Base-by-base conservation (phyloP, 2,113 vertebrate genomes). In the Argyrosomus japonicus region DNA sequence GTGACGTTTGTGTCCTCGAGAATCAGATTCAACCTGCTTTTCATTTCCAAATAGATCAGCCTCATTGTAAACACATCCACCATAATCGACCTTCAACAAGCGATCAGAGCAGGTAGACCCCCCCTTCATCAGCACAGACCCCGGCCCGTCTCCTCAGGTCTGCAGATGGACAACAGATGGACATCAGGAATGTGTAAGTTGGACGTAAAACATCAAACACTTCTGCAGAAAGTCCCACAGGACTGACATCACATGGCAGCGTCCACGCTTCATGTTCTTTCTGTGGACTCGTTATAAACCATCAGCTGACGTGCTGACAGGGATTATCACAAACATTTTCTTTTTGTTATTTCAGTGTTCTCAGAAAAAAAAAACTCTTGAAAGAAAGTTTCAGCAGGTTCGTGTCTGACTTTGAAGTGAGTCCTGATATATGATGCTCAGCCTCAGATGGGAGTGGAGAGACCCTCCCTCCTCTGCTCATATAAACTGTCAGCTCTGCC, bases 91-190 rank as follows among this genome's bases (percentile, higher is more conserved):
- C 1, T 0, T 32, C n/a, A 14, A 63, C 27, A 25, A 27, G 36
- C 15, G 8, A 36, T 40, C 17, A 5, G 15, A 61, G 71, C 47
- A 54, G 72, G 72, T 23, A 10, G 50, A 32, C 50, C 56, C 50
- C 23, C 23, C 7, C 18, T 10, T 47, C 40, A 5, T 4, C 36
- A 32, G 32, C 32, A 32, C 32, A 5, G 50, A 60, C 10, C 2
- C 11, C n/a, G 68, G 23, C 10, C 47, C 6, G 6, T 3, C 62
- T 68, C 61, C 18, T 10, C 25, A 8, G 32, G 48, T 17, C 29
- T 43, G 25, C 93, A 93, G 75, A 81, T 92, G 90, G 77, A 50
- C 58, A 29, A n/a, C 94, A 95, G 89, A 94, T 91, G 91, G 82
- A 68, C 25, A 83, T 1, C 71, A 84, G 92, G 92, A 93, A 93